Base-by-base conservation (phyloP, 92 coral and sea anemone genomes). In the Phenganax subtilis region DNA sequence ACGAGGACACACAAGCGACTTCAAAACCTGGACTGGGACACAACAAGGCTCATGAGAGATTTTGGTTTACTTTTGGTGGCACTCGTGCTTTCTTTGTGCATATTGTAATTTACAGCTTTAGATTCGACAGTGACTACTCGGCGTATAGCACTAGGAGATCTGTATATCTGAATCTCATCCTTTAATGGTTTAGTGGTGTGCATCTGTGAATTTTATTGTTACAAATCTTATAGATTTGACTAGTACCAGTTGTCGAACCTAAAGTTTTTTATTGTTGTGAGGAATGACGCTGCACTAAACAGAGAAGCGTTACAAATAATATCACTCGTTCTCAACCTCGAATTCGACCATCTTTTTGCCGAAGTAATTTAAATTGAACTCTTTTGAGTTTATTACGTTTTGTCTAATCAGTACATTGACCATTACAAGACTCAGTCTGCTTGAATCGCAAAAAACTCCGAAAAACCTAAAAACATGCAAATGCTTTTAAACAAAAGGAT, bases 231-330 rank as follows among this genome's bases (percentile, higher is more conserved):
- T 17, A 17, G 17, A 61, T 61, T 15, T 28, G 27, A 64, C 10
- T 64, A 10, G 70, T 64, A 64, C 47, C 30, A 20, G 70, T 64
- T 64, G 17, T 64, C 70, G 30, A 64, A 64, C 30, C 70, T 64
- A 64, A 64, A 64, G 31, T 37, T 64, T 44, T 62, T 20, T 64
- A 37, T 37, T 64, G 70, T 64, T 64, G 30, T 64, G 30, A 64
- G 70, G 47, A 64, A 64, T 64, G 70, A 64, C 37, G 70, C 16
- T 14, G 12, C 65, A 6, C 65, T n/a, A 6, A 59, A 59, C 47
- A 37, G 47, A 37, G 3, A 37, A 37, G 47, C 47, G 47, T 37
- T 64, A 20, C 4, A 64, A 7, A 64, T 17, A 64, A 12, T 6
- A 64, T 64, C 3, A 30, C 27, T 64, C 37, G 20, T 10, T 64